A percentile compares a stretch with the other conserved stretches of the same genome.
Evolutionary conservation across 37 sponge, comb jelly and placozoan genomes (phyloP).

Genomic region (Cladorhizidae sp.): DNA sequence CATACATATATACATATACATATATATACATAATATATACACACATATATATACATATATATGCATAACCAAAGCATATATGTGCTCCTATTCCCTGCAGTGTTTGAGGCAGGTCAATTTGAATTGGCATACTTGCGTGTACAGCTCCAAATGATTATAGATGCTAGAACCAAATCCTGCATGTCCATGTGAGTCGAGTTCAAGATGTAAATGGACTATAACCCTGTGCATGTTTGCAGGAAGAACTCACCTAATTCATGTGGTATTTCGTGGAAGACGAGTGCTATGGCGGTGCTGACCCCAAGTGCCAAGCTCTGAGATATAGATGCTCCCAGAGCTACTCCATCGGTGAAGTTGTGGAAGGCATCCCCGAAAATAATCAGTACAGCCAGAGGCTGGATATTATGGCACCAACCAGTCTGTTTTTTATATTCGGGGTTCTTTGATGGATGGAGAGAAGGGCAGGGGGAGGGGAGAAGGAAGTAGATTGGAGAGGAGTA

Average conservation of each 20-base stretch:
- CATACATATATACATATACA: no score
- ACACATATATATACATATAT: no score
- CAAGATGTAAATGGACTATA: no score
- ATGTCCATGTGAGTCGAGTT: no score
- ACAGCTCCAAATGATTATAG: no score
- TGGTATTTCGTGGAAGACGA: constrained; percentile 77
- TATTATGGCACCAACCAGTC: not conserved
- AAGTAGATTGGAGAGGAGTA: not conserved
- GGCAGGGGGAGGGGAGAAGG: not conserved
- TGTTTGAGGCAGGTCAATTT: no score
- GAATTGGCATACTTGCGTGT: no score
- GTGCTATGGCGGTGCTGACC: constrained; percentile 62
- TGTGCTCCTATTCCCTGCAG: no score
- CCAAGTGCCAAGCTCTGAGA: constrained; percentile 71
- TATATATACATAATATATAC: no score
- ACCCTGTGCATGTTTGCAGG: not conserved
- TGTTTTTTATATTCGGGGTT: not conserved
- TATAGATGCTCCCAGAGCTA: constrained; percentile 81
- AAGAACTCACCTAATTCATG: constrained; percentile 75
- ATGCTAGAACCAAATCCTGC: no score
- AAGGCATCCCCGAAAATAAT: constrained; percentile 70
- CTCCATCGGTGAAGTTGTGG: constrained; percentile 89
- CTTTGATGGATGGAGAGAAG: not conserved
- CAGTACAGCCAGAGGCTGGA: constrained; percentile 59
- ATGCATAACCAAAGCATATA: no score